Base-by-base conservation (phyloP, 2,797 vertebrate genomes). In the Kryptolebias ocellatus region DNA sequence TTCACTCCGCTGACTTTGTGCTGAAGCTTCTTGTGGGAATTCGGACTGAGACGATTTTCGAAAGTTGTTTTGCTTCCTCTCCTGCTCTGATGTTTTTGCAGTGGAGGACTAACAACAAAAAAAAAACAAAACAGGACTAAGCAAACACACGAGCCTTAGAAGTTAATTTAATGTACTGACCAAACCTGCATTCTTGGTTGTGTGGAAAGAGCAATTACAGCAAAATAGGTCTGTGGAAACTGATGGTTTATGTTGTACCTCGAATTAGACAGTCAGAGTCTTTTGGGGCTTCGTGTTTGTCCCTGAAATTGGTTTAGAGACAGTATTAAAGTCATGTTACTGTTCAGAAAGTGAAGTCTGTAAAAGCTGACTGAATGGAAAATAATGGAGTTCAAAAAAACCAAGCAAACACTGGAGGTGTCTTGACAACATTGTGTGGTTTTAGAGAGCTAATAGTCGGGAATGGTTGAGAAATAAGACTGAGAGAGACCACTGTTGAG, bases 381-480 rank as follows among this genome's bases (percentile, higher is more conserved):
- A 64, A 78, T 75, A 75, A 74, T 76, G 16, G 49, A 83, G 61
- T 80, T 56, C 47, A 31, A 81, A 51, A 70, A 78, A 79, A 76
- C 1, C 20, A 24, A 24, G n/a, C 3, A 67, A 77, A 58, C 56
- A 51, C 54, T 72, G 42, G 55, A 47, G 64, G 67, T 70, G 66
- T 4, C 31, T 75, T 60, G 37, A 52, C 24, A 42, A 37, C 20
- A 14, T 5, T 49, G 53, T 57, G 10, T 28, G 37, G 47, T 10
- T 16, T 34, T 42, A 16, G 4, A 53, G 28, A 20, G 15, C 59
- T 55, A 61, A 67, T 51, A 42, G 45, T 39, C 69, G 9, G 7
- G 9, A 9, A 39, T 39, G 37, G 9, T 10, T 39, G 6, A 39
- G 37, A 34, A 34, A 34, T 34, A 34, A 34, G 31, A 34, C 31